phyloP scores from a whole-genome alignment of 2,113 vertebrate species.

The Thinocorus orbignyianus region DNA sequence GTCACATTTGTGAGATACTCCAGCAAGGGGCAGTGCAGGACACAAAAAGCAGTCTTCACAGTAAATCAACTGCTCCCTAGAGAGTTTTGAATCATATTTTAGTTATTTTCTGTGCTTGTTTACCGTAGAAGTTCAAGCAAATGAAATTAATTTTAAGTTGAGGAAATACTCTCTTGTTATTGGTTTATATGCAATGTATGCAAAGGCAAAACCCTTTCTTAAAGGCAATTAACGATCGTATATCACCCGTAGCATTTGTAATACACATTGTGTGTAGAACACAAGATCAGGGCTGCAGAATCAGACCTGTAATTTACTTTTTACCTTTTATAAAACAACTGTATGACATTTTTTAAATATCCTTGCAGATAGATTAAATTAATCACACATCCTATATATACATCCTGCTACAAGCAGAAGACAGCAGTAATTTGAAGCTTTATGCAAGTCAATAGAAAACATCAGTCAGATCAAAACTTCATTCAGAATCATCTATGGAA shows the following conservation, averaged over 20 bases:
- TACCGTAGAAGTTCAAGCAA: background rate
- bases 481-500: background rate
- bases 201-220: background rate
- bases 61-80: background rate
- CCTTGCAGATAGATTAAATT: background rate
- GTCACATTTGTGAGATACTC: conserved; percentile 47
- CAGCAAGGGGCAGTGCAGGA: conserved; percentile 73
- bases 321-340: background rate
- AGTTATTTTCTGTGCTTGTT: background rate
- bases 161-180: background rate
- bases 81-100: background rate
- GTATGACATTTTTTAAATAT: background rate
- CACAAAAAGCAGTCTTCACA: conserved; percentile 11
- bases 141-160: background rate
- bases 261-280: background rate
- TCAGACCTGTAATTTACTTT: background rate
- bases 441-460: background rate
- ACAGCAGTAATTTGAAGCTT: background rate
- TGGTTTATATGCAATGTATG: background rate
- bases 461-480: background rate
- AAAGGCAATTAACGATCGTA: background rate
- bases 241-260: background rate
- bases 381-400: background rate
- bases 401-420: background rate
- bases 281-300: background rate